These are phyloP conservation scores for Cynaeus angustus DNA, from an alignment of 2,888 invertebrate genomes.

Conservation along the genomic window DNA sequence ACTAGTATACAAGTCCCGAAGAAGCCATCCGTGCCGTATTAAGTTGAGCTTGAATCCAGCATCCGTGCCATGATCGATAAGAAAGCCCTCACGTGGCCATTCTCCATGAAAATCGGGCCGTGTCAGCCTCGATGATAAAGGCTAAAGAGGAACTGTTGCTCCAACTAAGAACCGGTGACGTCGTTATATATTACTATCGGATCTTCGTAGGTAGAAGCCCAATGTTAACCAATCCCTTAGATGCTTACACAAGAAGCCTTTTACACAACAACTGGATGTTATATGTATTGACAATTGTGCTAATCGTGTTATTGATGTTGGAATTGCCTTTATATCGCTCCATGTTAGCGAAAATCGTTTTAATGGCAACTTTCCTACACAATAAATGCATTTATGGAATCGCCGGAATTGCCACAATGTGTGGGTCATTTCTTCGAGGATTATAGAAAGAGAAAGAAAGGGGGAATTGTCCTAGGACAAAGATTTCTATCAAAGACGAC, in stretches of 20 bases:
- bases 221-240: slow-evolving; percentile 55
- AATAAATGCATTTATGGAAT: slow-evolving; percentile 11
- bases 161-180: slow-evolving; percentile 56
- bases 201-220: slow-evolving; percentile 66
- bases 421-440: slow-evolving; percentile 21
- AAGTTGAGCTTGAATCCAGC: slow-evolving; percentile 55
- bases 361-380: slow-evolving; percentile 36
- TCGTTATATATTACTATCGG: slow-evolving; percentile 68
- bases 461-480: not conserved
- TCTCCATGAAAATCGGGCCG: slow-evolving; percentile 49
- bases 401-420: slow-evolving; percentile 17
- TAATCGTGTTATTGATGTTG: slow-evolving; percentile 47
- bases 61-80: slow-evolving; percentile 55
- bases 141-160: slow-evolving; percentile 49
- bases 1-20: slow-evolving; percentile 22
- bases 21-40: slow-evolving; percentile 43
- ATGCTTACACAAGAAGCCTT: slow-evolving; percentile 54
- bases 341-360: slow-evolving; percentile 27
- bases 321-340: slow-evolving; percentile 23
- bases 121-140: slow-evolving; percentile 59
- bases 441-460: not conserved
- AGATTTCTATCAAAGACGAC: not conserved
- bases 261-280: slow-evolving; percentile 50
- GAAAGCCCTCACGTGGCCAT: slow-evolving; percentile 52
- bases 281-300: slow-evolving; percentile 51